phyloP scores from a whole-genome alignment of 2,113 vertebrate genomes.

The Pseudonaja textilis region DNA sequence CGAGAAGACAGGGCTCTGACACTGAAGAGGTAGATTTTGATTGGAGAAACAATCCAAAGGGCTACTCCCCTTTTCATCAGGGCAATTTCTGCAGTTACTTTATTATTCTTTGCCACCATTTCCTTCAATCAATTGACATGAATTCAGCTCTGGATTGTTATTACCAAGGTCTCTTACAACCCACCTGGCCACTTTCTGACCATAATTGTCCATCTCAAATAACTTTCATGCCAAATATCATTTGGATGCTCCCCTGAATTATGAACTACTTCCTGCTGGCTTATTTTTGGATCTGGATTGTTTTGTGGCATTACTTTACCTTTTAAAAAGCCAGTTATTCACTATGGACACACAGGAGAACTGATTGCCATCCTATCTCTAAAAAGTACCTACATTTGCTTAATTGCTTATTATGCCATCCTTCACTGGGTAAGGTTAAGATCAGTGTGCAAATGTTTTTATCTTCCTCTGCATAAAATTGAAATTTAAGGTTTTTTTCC shows the following conservation, averaged over 20 bases:
- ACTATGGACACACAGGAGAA: background rate
- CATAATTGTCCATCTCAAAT: background rate
- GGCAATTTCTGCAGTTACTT: background rate
- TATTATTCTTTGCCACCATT: background rate
- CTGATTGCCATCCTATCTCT: background rate
- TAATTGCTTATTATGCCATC: background rate
- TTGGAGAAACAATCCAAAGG: background rate
- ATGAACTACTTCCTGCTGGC: background rate
- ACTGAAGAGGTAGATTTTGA: background rate
- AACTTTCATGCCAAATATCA: background rate
- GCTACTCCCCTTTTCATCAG: background rate
- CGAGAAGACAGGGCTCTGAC: background rate
- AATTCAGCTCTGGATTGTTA: background rate
- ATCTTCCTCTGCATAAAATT: slow-evolving; percentile 4
- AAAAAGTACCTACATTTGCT: background rate
- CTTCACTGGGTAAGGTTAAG: background rate
- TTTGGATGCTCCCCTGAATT: background rate
- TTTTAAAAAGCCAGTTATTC: background rate
- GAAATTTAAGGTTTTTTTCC: slow-evolving; percentile 23
- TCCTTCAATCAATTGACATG: background rate
- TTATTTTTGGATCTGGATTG: background rate
- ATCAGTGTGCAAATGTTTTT: slow-evolving; percentile 2
- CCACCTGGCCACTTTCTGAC: background rate
- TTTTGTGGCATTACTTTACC: background rate
- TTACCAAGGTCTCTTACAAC: background rate